Evolutionary conservation across 2,797 vertebrate species (phyloP).

Genomic region (Eidolon dupreanum): DNA sequence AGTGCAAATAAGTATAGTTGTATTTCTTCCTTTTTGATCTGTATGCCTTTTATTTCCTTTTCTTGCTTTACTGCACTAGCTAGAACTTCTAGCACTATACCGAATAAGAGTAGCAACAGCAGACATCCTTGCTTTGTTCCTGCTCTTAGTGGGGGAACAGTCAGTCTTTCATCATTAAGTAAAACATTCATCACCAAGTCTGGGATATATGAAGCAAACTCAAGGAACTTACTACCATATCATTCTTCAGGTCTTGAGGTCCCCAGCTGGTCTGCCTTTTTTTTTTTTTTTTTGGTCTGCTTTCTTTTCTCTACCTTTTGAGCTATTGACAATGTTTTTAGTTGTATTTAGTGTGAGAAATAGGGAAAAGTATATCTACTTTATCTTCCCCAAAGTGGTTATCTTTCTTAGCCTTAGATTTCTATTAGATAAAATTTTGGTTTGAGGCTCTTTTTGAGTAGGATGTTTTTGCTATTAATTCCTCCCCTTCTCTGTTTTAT

Average conservation of each 20-base stretch:
- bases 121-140: not conserved
- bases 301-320: too few species aligned
- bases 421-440: conserved; percentile 13
- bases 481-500: not conserved
- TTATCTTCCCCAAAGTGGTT: not conserved
- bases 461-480: not conserved
- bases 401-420: conserved; percentile 20
- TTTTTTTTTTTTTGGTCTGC: not conserved
- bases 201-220: not conserved
- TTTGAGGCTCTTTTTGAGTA: not conserved
- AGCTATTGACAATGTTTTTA: not conserved
- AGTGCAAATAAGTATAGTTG: not conserved
- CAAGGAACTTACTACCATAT: not conserved
- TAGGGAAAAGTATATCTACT: not conserved
- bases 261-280: not conserved
- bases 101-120: not conserved
- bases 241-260: not conserved
- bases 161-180: not conserved
- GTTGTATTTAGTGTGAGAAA: not conserved
- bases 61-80: not conserved
- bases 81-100: not conserved
- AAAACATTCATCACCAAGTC: not conserved
- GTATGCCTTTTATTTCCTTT: not conserved
- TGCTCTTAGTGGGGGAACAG: not conserved
- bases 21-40: not conserved